Percentiles rank a stretch among this genome's conserved stretches.
These are phyloP conservation scores for Orthosia gracilis DNA, from an alignment of 2,888 invertebrate genomes.

Conservation along the genomic window DNA sequence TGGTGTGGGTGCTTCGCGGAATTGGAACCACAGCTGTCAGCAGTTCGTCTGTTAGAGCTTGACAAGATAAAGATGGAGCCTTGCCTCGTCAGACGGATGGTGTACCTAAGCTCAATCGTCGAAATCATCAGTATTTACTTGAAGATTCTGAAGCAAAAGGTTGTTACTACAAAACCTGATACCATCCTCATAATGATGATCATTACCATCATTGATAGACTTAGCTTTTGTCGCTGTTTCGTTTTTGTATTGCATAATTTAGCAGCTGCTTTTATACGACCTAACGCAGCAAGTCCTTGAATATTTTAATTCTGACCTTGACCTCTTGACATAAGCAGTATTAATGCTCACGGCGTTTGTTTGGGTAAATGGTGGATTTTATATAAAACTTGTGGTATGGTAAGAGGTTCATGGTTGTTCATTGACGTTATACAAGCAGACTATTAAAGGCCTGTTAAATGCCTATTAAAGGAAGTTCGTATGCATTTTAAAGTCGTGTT, in stretches of 20 bases:
- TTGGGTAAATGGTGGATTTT: neutral
- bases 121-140: neutral
- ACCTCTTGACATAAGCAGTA: slow-evolving; percentile 1
- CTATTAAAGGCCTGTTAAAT: no score
- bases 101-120: neutral
- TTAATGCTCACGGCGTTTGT: neutral
- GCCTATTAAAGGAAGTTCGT: neutral
- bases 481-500: neutral
- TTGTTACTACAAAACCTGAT: neutral
- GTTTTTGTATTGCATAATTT: neutral
- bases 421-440: neutral
- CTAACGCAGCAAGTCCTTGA: slow-evolving; percentile 14
- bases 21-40: slow-evolving; percentile 36
- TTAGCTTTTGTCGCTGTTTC: neutral
- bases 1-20: slow-evolving; percentile 48
- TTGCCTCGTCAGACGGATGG: slow-evolving; percentile 5
- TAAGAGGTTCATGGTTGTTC: neutral
- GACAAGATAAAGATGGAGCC: neutral
- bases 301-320: slow-evolving; percentile 40
- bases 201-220: neutral
- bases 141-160: neutral
- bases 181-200: slow-evolving; percentile 1
- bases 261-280: neutral
- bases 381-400: neutral
- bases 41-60: slow-evolving; percentile 26